Evolutionary conservation across 2,113 vertebrate species (phyloP), one percentile per base, ranked within the genome.

Genomic region (Thymallus thymallus): DNA sequence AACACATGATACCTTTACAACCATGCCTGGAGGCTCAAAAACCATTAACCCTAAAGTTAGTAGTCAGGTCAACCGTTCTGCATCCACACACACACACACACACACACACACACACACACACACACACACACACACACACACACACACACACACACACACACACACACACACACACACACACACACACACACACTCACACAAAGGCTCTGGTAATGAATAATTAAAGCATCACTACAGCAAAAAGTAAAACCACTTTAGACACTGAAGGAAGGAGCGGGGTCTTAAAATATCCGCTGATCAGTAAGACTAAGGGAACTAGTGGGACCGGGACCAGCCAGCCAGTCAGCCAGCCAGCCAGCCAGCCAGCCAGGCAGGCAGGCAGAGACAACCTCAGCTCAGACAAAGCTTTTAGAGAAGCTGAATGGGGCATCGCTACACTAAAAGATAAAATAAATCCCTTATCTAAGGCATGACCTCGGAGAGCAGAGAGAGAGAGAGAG

Each of bases 341-440:
- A 24, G 60, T 13, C 6, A 32, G 63, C 16, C 29, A 20, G 18
- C 16, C 63, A 5, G 22, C 1, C 9, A 4, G 24, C 23, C 9
- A 13, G 22, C 7, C 93, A 94, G 74, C 45, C 89, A 78, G n/a
- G 24, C 72, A 74, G 62, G 6, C 32, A 35, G 32, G 6, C 6
- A 35, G 6, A 35, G 32, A 35, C 32, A 6, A 35, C 32, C 32
- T 35, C 6, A 35, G 32, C 32, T 30, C 24, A 74, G 22, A 26
- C 10, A 48, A 16, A 48, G 13, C 10, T 48, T 48, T 48, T 13
- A 13, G 46, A 48, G 46, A 6, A 35, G 3, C 46, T 3, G 46
- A 48, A 12, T 13, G 46, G 46, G 16, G 46, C 10, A 12, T 48
- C 46, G 12, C 2, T 48, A 16, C 32, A 35, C 32, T 35, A 35